Percentiles rank a stretch among this genome's conserved stretches.
Evolutionary conservation across 1,140 invertebrate genomes (phyloP).

Genomic region (Epicauta chinensis): DNA sequence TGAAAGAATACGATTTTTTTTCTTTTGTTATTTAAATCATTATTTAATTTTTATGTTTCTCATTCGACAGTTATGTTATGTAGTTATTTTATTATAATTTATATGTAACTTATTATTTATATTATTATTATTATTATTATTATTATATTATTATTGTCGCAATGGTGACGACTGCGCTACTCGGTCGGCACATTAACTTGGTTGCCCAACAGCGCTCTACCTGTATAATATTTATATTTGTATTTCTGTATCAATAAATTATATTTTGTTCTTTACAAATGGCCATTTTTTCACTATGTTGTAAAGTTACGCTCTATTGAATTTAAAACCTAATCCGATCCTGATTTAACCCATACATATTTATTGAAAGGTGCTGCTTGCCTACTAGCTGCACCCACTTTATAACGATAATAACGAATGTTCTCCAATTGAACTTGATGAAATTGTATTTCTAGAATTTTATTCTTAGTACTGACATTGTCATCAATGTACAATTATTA

Average conservation of each 20-base stretch:
- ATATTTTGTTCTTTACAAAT: constrained; percentile 39
- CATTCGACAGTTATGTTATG: constrained; percentile 43
- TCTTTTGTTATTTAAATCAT: constrained; percentile 43
- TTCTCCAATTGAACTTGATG: too few species aligned
- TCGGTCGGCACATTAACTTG: constrained; percentile 25
- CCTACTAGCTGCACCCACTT: too few species aligned
- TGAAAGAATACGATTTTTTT: constrained; percentile 39
- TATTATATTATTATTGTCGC: constrained; percentile 22
- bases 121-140: constrained; percentile 27
- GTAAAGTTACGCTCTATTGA: too few species aligned
- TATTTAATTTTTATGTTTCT: constrained; percentile 44
- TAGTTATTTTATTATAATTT: constrained; percentile 45
- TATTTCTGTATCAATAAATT: constrained; percentile 43
- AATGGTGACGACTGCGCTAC: constrained; percentile 32
- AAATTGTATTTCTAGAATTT: too few species aligned
- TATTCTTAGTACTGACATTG: too few species aligned
- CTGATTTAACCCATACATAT: too few species aligned
- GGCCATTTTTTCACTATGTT: too few species aligned
- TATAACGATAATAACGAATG: too few species aligned
- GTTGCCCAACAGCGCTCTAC: constrained; percentile 30
- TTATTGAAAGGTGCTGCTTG: too few species aligned
- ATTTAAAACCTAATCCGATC: too few species aligned
- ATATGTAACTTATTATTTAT: constrained; percentile 47
- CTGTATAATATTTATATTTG: constrained; percentile 42
- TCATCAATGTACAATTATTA: too few species aligned